Conservation (phyloP, 1,140 invertebrate genomes). For the Platyscapa corneri region DNA sequence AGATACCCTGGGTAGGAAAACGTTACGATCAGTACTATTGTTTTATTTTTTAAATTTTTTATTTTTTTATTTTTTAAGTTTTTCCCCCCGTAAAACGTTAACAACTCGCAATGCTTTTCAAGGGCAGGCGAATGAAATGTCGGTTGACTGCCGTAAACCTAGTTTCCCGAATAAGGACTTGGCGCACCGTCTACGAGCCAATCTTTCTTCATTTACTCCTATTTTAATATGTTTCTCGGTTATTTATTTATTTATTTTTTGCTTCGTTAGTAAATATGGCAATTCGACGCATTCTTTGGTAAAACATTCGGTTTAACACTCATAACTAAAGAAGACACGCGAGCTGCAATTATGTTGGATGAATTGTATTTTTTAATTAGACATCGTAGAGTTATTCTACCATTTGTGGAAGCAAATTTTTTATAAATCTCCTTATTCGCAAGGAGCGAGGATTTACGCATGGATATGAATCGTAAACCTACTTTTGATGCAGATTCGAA, state of each 20-base stretch:
- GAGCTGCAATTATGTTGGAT: not conserved
- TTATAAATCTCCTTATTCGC: not conserved
- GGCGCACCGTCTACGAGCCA: not conserved
- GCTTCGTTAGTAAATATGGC: not conserved
- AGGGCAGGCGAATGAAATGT: not conserved
- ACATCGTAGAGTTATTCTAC: not conserved
- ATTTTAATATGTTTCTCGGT: not conserved
- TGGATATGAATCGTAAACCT: not conserved
- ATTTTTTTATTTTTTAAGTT: not conserved
- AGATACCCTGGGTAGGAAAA: constrained; percentile 74
- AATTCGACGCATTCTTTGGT: not conserved
- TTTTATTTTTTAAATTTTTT: too few species aligned
- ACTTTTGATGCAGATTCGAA: not conserved
- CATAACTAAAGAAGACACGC: not conserved
- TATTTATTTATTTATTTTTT: not conserved
- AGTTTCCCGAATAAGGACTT: not conserved
- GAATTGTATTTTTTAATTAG: not conserved
- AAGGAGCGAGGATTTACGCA: not conserved
- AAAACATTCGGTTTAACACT: not conserved
- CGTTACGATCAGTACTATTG: not conserved
- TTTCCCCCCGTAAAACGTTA: too few species aligned
- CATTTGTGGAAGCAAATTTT: not conserved
- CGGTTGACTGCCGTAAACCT: not conserved
- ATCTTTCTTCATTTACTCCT: not conserved
- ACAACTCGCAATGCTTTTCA: not conserved